Evolutionary conservation across 2,113 vertebrate genomes (phyloP), one percentile per base, ranked within the genome.

Genomic region (Trachemys scripta): DNA sequence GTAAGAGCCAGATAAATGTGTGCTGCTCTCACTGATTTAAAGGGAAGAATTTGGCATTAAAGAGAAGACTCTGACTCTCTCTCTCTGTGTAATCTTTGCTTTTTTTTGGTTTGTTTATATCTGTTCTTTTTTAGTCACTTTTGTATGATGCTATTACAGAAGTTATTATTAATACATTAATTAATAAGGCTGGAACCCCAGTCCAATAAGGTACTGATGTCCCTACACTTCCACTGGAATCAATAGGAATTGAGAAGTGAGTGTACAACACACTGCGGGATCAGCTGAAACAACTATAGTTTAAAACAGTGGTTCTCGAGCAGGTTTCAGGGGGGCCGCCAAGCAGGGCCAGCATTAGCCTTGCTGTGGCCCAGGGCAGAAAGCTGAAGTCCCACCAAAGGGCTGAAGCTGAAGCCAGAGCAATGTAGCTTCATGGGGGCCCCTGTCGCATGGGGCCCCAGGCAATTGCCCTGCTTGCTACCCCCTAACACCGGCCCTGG

Each of bases 211-310:
- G 14, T 80, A 10, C 35, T 9, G 75, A 53, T 16, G 72, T n/a
- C 82, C 81, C 2, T 59, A 13, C 62, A 79, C 51, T 91, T 42
- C 49, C 29, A n/a, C 14, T 16, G 53, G 38, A 50, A 53, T 3
- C 3, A 27, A 49, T 84, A 69, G 27, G 12, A 51, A 10, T 10
- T 0, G 57, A 89, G 72, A 14, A 19, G 45, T 0, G 0, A 90
- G 12, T 35, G 59, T 31, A 6, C 22, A 84, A 45, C 8, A 2
- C 5, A 31, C 65, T 38, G 50, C 4, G 31, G 45, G 85, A 27
- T 1, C 59, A 35, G 29, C 29, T 65, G 59, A 65, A 65, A 65
- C 29, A 59, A 29, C 27, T 59, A 31, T 59, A 59, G 51, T 51
- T 51, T 51, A 51, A 16, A 51, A 51, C 51, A 17, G 51, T 19